A percentile compares a stretch with the other conserved stretches of the same genome.
These are phyloP conservation scores for Nephrotoma flavescens DNA, from an alignment of 2,888 invertebrate species.

Conservation along the genomic window DNA sequence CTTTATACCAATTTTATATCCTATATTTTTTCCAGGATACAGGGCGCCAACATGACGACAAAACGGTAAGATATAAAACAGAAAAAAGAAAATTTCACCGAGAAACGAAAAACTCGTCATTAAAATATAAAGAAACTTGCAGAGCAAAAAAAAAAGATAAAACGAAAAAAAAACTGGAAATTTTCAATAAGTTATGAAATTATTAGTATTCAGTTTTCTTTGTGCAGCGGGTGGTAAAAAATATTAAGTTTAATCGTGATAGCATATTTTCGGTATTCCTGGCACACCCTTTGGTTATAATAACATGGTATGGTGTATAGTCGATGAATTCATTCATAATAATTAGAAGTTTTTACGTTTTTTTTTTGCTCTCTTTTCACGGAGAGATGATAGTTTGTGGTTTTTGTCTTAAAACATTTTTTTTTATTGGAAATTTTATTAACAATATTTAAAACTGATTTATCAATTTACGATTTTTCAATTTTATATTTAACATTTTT, in stretches of 20 bases:
- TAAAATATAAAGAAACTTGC: neutral
- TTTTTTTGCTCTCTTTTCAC: neutral
- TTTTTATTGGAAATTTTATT: neutral
- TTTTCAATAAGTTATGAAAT: neutral
- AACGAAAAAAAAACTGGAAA: neutral
- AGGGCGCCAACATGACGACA: conserved; percentile 5
- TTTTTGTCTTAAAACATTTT: neutral
- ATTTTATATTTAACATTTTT: neutral
- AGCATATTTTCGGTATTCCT: neutral
- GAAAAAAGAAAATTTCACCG: neutral
- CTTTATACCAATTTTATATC: neutral
- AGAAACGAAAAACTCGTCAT: neutral
- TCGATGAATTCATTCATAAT: neutral
- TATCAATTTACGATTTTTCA: neutral
- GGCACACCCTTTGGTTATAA: neutral
- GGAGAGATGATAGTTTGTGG: neutral
- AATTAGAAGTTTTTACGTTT: neutral
- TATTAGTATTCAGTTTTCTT: neutral
- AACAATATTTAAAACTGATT: neutral
- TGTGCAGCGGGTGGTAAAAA: neutral
- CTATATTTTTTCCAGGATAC: neutral
- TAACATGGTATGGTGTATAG: neutral
- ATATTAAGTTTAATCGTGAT: neutral
- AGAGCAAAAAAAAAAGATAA: neutral
- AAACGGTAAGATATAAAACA: neutral